These are phyloP conservation scores for Pseudorasbora parva DNA, from an alignment of 2,113 vertebrate species.

Conservation along the genomic window DNA sequence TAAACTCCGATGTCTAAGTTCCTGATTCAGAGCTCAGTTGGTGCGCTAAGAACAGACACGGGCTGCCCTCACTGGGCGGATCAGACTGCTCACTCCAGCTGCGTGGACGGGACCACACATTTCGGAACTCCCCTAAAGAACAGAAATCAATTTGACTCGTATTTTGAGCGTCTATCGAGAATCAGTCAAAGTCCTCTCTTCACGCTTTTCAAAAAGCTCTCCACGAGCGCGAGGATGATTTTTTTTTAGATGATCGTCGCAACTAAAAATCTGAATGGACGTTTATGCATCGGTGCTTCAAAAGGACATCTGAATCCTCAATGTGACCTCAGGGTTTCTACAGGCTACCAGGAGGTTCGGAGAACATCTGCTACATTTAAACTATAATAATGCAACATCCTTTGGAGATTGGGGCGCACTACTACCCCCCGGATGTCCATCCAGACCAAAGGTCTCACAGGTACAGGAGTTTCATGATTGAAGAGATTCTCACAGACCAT, in stretches of 20 bases:
- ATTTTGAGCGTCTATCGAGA: not conserved
- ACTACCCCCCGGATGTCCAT: slow-evolving; percentile 83
- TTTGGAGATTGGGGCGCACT: slow-evolving; percentile 86
- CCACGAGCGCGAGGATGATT: slow-evolving; percentile 1
- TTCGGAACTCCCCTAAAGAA: slow-evolving; percentile 33
- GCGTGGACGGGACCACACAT: slow-evolving; percentile 35
- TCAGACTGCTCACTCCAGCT: slow-evolving; percentile 36
- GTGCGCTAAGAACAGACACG: slow-evolving; percentile 45
- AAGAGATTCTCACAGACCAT: slow-evolving; percentile 95
- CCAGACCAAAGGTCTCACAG: slow-evolving; percentile 92
- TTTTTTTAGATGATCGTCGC: not conserved
- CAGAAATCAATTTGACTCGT: not conserved
- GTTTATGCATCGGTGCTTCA: slow-evolving; percentile 14
- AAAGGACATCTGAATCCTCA: slow-evolving; percentile 39
- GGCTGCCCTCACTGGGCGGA: slow-evolving; percentile 54
- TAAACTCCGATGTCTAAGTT: slow-evolving; percentile 48
- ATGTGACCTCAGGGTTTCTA: slow-evolving; percentile 40
- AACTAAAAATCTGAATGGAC: slow-evolving; percentile 41
- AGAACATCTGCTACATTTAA: slow-evolving; percentile 47
- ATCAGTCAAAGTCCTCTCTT: not conserved
- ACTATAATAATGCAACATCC: slow-evolving; percentile 86
- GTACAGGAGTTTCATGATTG: slow-evolving; percentile 98
- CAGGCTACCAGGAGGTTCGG: slow-evolving; percentile 38
- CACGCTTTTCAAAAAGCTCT: not conserved
- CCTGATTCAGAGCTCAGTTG: slow-evolving; percentile 41